These are phyloP conservation scores for Cynoglossus semilaevis DNA, from an alignment of 2,113 vertebrate genomes.

Conservation along the genomic window DNA sequence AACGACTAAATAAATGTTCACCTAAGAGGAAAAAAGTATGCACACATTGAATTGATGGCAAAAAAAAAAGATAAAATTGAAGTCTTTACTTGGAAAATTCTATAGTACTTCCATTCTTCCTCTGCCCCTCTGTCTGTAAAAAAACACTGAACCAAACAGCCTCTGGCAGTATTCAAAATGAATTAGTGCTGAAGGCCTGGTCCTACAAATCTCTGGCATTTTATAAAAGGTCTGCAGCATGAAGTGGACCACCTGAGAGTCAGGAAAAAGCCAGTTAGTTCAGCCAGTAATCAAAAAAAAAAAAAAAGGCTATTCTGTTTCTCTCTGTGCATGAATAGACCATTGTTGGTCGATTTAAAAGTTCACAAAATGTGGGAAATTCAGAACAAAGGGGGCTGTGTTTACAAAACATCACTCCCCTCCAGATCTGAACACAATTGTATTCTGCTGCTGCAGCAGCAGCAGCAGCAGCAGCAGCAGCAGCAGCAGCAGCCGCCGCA, in stretches of 20 bases:
- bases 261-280: conserved; percentile 15
- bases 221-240: conserved; percentile 65
- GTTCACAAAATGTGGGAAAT: conserved; percentile 16
- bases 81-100: conserved; percentile 1
- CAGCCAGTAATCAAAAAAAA: conserved; percentile 29
- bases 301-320: conserved; percentile 4
- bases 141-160: conserved; percentile 54
- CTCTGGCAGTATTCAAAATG: conserved; percentile 58
- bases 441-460: too few species aligned
- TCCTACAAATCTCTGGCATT: conserved; percentile 69
- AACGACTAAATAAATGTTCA: not conserved
- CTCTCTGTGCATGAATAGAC: conserved; percentile 7
- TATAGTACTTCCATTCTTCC: conserved; percentile 1
- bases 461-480: too few species aligned
- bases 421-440: too few species aligned
- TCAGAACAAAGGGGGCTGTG: not conserved
- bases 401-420: conserved; percentile 7
- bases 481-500: too few species aligned
- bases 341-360: conserved; percentile 15
- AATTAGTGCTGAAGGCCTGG: conserved; percentile 46
- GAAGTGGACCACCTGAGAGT: conserved; percentile 39
- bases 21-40: not conserved
- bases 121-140: not conserved
- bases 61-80: not conserved
- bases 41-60: conserved; percentile 1